Evolutionary conservation across 2,797 vertebrate species (phyloP), one percentile per base, ranked within the genome.

Genomic region (Synaphobranchus kaupii): DNA sequence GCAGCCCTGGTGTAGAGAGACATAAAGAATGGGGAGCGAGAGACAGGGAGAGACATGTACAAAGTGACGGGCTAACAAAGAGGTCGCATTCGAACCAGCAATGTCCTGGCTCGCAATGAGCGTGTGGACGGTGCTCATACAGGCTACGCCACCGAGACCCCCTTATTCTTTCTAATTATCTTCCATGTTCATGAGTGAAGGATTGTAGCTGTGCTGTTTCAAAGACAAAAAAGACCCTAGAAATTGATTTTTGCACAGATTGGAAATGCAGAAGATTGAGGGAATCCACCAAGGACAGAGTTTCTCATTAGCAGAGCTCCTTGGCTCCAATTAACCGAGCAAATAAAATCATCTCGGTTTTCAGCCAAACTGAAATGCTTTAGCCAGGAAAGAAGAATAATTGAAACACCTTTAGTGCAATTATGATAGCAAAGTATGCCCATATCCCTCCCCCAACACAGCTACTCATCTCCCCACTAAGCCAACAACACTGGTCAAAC

Each of bases 301-400:
- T 87, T 93, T 92, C 89, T 91, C 92, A 93, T 94, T 93, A 90
- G 91, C 92, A 92, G 90, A 78, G 93, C 92, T 94, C 92, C 90
- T 88, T 87, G 93, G 89, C 85, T 84, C 90, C 91, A 93, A 93
- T 94, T 94, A 94, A 92, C 86, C 89, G 92, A 50, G 88, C 88
- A 88, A 84, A 90, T 28, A 56, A 93, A 90, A 92, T 80, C 84
- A 92, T 76, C 84, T 84, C 90, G 28, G 86, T 87, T 90, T 83
- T 87, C 85, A 85, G 84, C 91, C 87, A 90, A 91, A 93, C 88
- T 90, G 90, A 88, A 89, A 92, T 84, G 91, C 89, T 90, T 93
- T 93, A 91, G 89, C 84, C 90, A 90, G 89, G 68, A 85, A 28
- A 48, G 82, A 48, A 88, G 92, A 92, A 91, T 93, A 91, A 92